A percentile compares a stretch with the other conserved stretches of the same genome.
Evolutionary conservation across 2,113 vertebrate genomes (phyloP).

Genomic region (Lampris megalopsis): DNA sequence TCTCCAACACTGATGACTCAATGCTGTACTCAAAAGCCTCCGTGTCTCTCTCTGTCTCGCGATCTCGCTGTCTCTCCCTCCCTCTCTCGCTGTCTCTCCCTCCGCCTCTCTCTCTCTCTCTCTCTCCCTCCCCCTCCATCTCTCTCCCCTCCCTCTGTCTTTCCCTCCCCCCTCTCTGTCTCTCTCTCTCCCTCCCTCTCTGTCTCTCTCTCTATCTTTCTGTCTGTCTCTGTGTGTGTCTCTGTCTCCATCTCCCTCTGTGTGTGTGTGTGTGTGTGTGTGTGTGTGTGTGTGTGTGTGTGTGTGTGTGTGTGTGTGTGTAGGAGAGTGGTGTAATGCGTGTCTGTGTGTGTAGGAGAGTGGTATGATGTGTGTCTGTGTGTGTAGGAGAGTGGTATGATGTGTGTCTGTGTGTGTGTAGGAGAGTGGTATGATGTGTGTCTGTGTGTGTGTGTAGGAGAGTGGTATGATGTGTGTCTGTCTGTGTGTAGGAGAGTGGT

Average conservation of each 20-base stretch:
- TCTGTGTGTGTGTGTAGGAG: background rate
- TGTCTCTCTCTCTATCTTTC: no score
- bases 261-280: background rate
- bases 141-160: no score
- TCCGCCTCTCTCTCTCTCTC: no score
- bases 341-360: background rate
- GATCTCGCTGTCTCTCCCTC: no score
- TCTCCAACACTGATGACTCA: constrained; percentile 68
- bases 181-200: no score
- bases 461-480: background rate
- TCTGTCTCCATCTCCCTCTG: background rate
- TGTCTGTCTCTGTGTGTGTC: no score
- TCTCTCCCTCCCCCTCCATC: no score
- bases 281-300: background rate
- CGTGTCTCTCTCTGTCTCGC: no score
- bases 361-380: no score
- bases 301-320: background rate
- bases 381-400: no score
- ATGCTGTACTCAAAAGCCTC: constrained; percentile 48
- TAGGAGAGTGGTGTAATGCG: background rate
- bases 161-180: no score
- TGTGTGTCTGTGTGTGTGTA: background rate
- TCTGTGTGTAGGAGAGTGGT: background rate
- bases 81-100: no score
- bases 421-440: background rate